These are phyloP conservation scores for Patiria pectinifera DNA, from an alignment of 53 echinoderm and acorn worm species.

Conservation along the genomic window DNA sequence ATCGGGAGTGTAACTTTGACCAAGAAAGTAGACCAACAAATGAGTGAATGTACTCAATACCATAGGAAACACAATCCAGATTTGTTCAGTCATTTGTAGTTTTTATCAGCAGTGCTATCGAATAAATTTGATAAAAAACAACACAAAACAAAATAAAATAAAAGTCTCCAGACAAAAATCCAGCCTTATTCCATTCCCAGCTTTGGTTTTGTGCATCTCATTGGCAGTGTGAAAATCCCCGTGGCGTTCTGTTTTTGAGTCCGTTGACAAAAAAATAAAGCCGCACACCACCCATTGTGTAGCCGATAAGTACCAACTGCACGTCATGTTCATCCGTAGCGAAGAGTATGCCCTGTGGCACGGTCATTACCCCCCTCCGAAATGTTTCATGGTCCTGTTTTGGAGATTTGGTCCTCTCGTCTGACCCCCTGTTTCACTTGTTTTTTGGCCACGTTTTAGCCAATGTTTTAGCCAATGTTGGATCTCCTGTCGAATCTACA, in stretches of 20 bases:
- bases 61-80: no score
- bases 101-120: no score
- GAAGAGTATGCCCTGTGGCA: conserved; percentile 35
- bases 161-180: background rate
- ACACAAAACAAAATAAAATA: background rate
- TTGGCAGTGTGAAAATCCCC: conserved; percentile 7
- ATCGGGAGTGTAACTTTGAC: no score
- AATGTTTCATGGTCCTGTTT: conserved; percentile 18
- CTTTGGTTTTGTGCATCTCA: conserved; percentile 26
- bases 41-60: no score
- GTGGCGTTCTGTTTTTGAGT: background rate
- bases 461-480: background rate
- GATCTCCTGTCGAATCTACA: conserved; percentile 19
- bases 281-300: conserved; percentile 42
- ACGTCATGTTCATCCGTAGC: conserved; percentile 36
- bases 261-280: conserved; percentile 6
- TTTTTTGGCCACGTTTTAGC: conserved; percentile 22
- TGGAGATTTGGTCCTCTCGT: conserved; percentile 21
- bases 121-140: background rate
- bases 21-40: no score
- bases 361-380: conserved; percentile 15
- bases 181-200: background rate
- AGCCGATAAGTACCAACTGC: conserved; percentile 30
- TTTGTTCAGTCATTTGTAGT: no score
- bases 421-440: background rate